Evolutionary conservation across 2,797 vertebrate genomes (phyloP).

Genomic region (Crocidura indochinensis): DNA sequence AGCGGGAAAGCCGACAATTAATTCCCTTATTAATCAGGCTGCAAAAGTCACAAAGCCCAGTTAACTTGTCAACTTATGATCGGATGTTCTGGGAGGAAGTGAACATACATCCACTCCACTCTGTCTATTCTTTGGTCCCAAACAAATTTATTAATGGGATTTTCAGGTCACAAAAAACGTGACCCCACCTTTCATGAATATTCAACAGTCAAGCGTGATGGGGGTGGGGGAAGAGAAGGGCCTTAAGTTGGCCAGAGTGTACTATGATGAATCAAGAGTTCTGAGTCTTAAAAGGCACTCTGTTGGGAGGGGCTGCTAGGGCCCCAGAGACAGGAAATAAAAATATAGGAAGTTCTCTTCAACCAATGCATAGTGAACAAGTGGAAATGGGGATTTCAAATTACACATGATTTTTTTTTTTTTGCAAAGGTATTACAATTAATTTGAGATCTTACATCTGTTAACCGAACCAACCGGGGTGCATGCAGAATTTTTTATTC

Average conservation of each 20-base stretch:
- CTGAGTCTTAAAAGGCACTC: conserved; percentile 84
- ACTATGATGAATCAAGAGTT: conserved; percentile 73
- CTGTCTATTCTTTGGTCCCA: conserved; percentile 87
- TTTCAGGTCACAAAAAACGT: conserved; percentile 88
- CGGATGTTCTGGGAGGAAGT: conserved; percentile 80
- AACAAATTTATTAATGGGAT: conserved; percentile 90
- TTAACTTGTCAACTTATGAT: conserved; percentile 82
- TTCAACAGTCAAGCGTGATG: conserved; percentile 86
- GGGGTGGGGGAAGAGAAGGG: conserved; percentile 30
- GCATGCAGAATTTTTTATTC: neutral
- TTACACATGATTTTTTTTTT: neutral
- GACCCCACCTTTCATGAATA: conserved; percentile 91
- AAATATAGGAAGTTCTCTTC: conserved; percentile 80
- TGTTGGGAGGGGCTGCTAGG: conserved; percentile 9
- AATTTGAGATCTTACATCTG: conserved; percentile 21
- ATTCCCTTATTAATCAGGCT: conserved; percentile 74
- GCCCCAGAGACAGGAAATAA: conserved; percentile 75
- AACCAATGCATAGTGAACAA: conserved; percentile 57
- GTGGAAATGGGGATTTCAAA: conserved; percentile 69
- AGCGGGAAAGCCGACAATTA: conserved; percentile 72
- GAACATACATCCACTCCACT: conserved; percentile 76
- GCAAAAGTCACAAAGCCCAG: conserved; percentile 82
- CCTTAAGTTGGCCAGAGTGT: conserved; percentile 87
- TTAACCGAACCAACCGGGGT: conserved; percentile 31
- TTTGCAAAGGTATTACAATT: conserved; percentile 19